Base-by-base conservation (phyloP, 2,888 invertebrate genomes). In the Clunio marinus region DNA sequence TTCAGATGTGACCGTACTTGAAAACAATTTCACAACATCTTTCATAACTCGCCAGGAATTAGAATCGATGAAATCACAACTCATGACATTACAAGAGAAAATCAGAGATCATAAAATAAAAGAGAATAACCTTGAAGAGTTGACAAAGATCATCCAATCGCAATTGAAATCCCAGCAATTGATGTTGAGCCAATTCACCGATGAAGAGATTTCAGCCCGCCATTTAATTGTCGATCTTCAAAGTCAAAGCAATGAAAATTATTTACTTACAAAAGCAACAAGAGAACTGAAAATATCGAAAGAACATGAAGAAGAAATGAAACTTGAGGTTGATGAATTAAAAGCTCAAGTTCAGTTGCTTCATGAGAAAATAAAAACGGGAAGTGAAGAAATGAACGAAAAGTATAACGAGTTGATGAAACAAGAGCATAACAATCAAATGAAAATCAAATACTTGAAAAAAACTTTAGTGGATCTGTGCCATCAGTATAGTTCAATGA, bases 161-260 rank as follows among this genome's bases (percentile, higher is more conserved):
- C 66, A 73, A 74, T 75, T 79, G 3, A 73, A 74, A 63, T 76
- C 77, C 0, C 78, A 78, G 65, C 79, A 80, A 62, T 74, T 73
- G 46, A 69, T 77, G 20, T 72, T 78, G 13, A 76, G 75, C 28
- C 77, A 78, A 62, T 74, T 77, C 27, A 77, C 78, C 0, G 79
- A 79, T 69, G 79, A 77, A 66, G 78, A 79, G 67, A 77, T 79
- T 3, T 75, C 73, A 41, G 58, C 79, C 58, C 73, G 79, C 1
- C 79, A 79, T 71, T 71, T 78, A 35, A 77, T 79, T 51, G 78
- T 79, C 1, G 79, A 79, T 74, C 71, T 79, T 5, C 78, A 79
- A 70, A 77, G 76, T 69, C 73, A 73, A 8, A 75, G 75, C 25
- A 75, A 76, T 58, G 78, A 78, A 25, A 78, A 77, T 24, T 73